Conservation (phyloP, 1,140 invertebrate genomes). For the Cyrtorhinus lividipennis region DNA sequence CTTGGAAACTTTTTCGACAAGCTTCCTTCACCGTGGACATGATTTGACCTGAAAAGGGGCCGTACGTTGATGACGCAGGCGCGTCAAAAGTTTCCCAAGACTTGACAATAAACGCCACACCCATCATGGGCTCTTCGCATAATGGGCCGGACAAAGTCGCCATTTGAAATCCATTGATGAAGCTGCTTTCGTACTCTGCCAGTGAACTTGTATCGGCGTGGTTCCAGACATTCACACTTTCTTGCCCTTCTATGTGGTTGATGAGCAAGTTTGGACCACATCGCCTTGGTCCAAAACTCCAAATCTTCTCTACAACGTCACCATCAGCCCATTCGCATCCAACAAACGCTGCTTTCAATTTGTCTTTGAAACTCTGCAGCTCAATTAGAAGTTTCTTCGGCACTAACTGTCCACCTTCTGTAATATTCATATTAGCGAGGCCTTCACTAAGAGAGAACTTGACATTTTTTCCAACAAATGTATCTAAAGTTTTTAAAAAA, state of each 20-base stretch:
- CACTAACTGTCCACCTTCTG: background rate
- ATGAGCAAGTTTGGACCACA: conserved; percentile 80
- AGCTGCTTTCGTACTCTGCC: conserved; percentile 54
- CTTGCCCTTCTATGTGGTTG: conserved; percentile 42
- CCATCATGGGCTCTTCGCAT: conserved; percentile 93
- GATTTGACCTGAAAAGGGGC: conserved; percentile 60
- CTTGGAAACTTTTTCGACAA: conserved; percentile 75
- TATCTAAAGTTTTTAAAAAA: conserved; percentile 40
- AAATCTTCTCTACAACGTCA: conserved; percentile 55
- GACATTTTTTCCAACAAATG: conserved; percentile 11
- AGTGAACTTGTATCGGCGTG: conserved; percentile 24
- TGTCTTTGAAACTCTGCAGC: conserved; percentile 43
- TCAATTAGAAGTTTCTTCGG: conserved; percentile 36
- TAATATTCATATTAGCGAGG: conserved; percentile 14
- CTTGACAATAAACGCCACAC: conserved; percentile 78
- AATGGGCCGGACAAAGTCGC: conserved; percentile 76
- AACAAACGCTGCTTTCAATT: conserved; percentile 46
- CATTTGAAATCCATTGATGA: conserved; percentile 90
- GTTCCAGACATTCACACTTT: conserved; percentile 20
- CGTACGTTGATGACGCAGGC: conserved; percentile 27
- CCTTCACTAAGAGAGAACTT: background rate
- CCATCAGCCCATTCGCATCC: conserved; percentile 37
- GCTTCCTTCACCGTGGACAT: conserved; percentile 83
- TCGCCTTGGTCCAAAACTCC: conserved; percentile 79
- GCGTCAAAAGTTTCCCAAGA: conserved; percentile 48